Evolutionary conservation across 2,113 vertebrate species (phyloP).

Genomic region (Potamarius usumacintae): DNA sequence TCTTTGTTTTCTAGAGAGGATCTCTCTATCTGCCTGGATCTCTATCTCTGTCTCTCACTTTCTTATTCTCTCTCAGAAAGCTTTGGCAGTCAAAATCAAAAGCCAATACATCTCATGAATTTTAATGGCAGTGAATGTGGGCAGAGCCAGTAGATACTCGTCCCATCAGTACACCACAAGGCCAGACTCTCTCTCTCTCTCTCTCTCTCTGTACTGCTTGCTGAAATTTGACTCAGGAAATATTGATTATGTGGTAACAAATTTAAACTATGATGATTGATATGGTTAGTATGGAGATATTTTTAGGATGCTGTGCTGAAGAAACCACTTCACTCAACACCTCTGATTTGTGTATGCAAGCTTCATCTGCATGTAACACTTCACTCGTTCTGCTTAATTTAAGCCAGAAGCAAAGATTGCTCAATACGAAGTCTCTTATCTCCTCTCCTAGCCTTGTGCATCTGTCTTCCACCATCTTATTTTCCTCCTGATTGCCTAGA

Average conservation of each 20-base stretch:
- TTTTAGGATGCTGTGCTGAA: not conserved
- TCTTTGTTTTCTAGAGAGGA: conserved; percentile 24
- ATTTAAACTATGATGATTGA: conserved; percentile 33
- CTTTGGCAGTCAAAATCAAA: conserved; percentile 65
- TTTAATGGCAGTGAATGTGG: conserved; percentile 60
- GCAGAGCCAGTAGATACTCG: conserved; percentile 22
- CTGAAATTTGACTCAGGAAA: conserved; percentile 30
- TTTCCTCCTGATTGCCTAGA: conserved; percentile 15
- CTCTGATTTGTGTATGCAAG: conserved; percentile 23
- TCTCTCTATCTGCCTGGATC: conserved; percentile 37
- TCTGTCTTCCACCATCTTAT: conserved; percentile 30
- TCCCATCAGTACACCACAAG: conserved; percentile 30
- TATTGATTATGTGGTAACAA: conserved; percentile 29
- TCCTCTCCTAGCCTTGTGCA: conserved; percentile 24
- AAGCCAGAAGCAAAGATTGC: conserved; percentile 20
- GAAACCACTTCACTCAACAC: conserved; percentile 26
- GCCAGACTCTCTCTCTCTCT: conserved; percentile 14
- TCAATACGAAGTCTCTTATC: conserved; percentile 20
- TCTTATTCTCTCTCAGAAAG: conserved; percentile 63
- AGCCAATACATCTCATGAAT: conserved; percentile 66
- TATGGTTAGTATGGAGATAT: not conserved
- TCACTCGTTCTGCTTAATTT: conserved; percentile 30
- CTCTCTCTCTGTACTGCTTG: not conserved
- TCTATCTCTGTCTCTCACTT: conserved; percentile 51
- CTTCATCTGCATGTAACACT: conserved; percentile 22